Base-by-base conservation (phyloP, 2,797 vertebrate species). In the Eidolon dupreanum region DNA sequence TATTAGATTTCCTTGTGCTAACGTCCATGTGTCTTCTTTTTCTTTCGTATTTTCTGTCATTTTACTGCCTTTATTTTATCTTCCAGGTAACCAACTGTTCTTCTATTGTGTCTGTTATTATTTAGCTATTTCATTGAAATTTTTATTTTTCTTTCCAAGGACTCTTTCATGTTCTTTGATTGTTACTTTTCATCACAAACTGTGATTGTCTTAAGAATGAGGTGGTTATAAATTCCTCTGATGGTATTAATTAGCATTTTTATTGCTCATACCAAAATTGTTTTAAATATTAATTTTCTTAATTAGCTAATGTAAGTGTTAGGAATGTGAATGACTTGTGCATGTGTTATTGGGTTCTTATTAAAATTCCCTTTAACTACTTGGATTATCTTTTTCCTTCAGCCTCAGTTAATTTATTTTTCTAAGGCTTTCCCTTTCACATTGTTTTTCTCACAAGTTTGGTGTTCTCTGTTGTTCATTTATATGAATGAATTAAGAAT, bases 111-210 rank as follows among this genome's bases (percentile, higher is more conserved):
- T 93, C 74, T 88, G 43, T 81, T 82, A 31, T 93, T 85, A 70
- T 38, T 96, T 90, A 82, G 28, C 8, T 41, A 73, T 51, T 77
- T 15, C 36, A 88, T 17, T 77, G 36, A 82, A 77, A 87, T 46
- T 46, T 87, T 90, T 59, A 65, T 36, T 94, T 94, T 93, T 93
- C 77, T 73, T 88, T 77, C 59, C 16, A 81, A 85, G 33, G 93
- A 78, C 17, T 53, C 36, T 93, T 84, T 75, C 41, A 53, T 26
- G 6, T 71, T 94, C 38, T 88, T 33, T 26, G 12, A 73, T 11
- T 77, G n/a, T 20, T 91, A 43, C 36, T 75, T 95, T 83, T 77
- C 49, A 86, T 61, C 20, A 70, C 22, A 88, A 71, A 90, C 55
- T 57, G 0, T 41, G 82, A 49, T 61, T 59, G 8, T 59, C n/a